Conservation (phyloP, 2,888 invertebrate genomes). For the Oscheius sp. region DNA sequence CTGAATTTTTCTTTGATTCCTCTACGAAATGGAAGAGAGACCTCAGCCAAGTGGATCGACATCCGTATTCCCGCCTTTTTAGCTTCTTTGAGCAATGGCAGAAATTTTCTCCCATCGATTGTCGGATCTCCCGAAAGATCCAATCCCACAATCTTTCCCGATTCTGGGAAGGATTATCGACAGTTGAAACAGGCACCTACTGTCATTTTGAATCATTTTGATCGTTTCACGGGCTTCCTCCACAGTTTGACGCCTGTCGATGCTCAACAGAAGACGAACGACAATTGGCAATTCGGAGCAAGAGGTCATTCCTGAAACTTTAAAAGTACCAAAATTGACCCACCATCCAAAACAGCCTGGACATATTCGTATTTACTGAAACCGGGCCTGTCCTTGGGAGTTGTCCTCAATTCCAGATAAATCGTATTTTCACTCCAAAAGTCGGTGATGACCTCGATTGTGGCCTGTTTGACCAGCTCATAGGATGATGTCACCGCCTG, state of each 20-base stretch:
- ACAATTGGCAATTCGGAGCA: slow-evolving; percentile 27
- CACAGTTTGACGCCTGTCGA: slow-evolving; percentile 39
- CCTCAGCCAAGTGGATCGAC: slow-evolving; percentile 36
- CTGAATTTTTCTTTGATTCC: slow-evolving; percentile 5
- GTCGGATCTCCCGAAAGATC: slow-evolving; percentile 47
- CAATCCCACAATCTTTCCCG: slow-evolving; percentile 43
- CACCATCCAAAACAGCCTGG: slow-evolving; percentile 19
- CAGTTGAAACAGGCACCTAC: neutral
- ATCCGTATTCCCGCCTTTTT: neutral
- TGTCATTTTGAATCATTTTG: slow-evolving; percentile 17
- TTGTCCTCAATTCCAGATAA: slow-evolving; percentile 51
- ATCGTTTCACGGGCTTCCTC: slow-evolving; percentile 43
- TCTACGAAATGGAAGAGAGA: neutral
- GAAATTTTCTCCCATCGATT: slow-evolving; percentile 37
- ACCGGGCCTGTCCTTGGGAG: slow-evolving; percentile 40
- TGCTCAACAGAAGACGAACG: slow-evolving; percentile 42
- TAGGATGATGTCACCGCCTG: slow-evolving; percentile 39
- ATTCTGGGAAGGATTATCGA: neutral
- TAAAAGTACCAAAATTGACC: neutral
- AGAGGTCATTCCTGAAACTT: slow-evolving; percentile 10
- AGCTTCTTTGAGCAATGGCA: slow-evolving; percentile 38
- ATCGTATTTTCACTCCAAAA: slow-evolving; percentile 43
- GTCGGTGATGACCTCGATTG: slow-evolving; percentile 38
- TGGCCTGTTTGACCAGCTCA: slow-evolving; percentile 41
- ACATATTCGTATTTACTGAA: slow-evolving; percentile 27